Conservation (phyloP, 2,797 vertebrate species). For the Oreortyx pictus region DNA sequence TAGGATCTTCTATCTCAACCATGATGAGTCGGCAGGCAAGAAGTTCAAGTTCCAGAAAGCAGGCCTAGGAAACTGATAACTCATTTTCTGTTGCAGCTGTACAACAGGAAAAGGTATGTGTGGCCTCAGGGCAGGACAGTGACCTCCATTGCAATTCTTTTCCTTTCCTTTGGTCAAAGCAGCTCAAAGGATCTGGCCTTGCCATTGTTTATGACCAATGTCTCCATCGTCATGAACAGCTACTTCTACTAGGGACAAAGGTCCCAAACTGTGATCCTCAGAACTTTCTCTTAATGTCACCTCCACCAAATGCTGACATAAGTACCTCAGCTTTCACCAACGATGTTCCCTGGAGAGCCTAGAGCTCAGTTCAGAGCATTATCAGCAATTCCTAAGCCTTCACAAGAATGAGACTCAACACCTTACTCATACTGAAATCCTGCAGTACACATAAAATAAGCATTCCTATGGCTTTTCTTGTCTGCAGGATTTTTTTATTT, state of each 20-base stretch:
- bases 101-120: background rate
- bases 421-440: rapidly evolving
- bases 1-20: slow-evolving; percentile 48
- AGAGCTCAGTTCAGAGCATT: background rate
- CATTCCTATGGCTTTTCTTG: background rate
- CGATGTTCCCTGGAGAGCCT: background rate
- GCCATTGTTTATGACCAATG: rapidly evolving
- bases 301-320: background rate
- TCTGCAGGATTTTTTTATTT: background rate
- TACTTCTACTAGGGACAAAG: background rate
- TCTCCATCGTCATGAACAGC: background rate
- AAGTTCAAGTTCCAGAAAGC: background rate
- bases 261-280: background rate
- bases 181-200: background rate
- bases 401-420: background rate
- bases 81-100: background rate
- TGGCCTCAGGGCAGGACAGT: background rate
- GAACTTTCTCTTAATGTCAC: background rate
- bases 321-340: background rate
- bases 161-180: background rate
- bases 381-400: background rate
- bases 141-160: background rate
- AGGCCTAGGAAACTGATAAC: background rate
- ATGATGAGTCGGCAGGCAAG: slow-evolving; percentile 18
- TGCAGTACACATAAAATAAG: background rate